Evolutionary conservation across 2,888 invertebrate genomes (phyloP), one percentile per base, ranked within the genome.

Genomic region (Drosophila neutralis): DNA sequence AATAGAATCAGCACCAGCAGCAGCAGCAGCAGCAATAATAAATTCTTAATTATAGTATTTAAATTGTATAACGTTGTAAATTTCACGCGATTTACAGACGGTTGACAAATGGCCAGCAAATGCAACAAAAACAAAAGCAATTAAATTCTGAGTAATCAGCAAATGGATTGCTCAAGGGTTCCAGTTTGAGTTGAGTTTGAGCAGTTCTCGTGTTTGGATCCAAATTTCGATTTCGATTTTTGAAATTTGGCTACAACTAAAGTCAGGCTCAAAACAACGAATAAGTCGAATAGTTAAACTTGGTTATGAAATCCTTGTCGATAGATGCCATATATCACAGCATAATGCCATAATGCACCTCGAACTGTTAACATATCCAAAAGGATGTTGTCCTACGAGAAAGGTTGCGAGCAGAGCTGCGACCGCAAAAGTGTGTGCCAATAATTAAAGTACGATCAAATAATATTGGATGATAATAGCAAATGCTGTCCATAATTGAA

Each of bases 21-120:
- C 24, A 21, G 21, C 21, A 21, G 21, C 58, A 71, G 40, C 76
- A 78, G 48, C 69, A 45, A 57, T 29, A 73, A 81, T 60, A 73
- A 77, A 69, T 69, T 68, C 56, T 78, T 69, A 80, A 69, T 59
- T 85, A 63, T 73, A 80, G 80, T 80, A 80, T 73, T 80, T 80
- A 74, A 82, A 84, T 82, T 84, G 70, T 77, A 75, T 73, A 85
- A 71, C 61, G 60, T 61, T 80, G 82, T 84, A 75, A 77, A 64
- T 77, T 82, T 84, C 70, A 82, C 77, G 80, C 85, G 65, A 68
- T 73, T 81, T 35, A 59, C 64, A 42, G 65, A 58, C 70, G 76
- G 65, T 73, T 77, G 77, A 77, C 77, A 77, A 77, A 77, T 77
- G 68, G 58, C 68, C 67, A 69, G 40, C 64, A 76, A 60, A 48